Conservation (phyloP, 2,888 invertebrate genomes). For the Hybos culiciformis region DNA sequence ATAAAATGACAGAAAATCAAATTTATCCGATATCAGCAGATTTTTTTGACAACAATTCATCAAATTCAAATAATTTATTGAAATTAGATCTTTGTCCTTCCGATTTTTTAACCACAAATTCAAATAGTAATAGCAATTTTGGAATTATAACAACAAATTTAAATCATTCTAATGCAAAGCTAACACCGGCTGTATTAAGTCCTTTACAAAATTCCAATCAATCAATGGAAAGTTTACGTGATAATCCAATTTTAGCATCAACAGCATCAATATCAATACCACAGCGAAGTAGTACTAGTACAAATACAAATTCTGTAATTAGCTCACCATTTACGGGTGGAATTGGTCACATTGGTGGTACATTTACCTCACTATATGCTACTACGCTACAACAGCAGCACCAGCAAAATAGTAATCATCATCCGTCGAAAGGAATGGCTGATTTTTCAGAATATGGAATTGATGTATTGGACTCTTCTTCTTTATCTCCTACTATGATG, state of each 20-base stretch:
- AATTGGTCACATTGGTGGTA: conserved; percentile 19
- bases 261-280: conserved; percentile 54
- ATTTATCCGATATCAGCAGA: conserved; percentile 34
- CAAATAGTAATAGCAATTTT: conserved; percentile 16
- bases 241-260: conserved; percentile 26
- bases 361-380: conserved; percentile 21
- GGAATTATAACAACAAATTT: neutral
- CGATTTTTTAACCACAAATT: conserved; percentile 15
- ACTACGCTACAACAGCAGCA: conserved; percentile 14
- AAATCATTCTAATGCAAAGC: conserved; percentile 9
- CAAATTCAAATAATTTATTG: conserved; percentile 31
- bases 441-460: conserved; percentile 33
- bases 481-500: conserved; percentile 31
- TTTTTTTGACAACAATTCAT: conserved; percentile 34
- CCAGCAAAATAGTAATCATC: conserved; percentile 12
- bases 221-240: conserved; percentile 15
- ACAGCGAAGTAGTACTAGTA: conserved; percentile 32
- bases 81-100: conserved; percentile 31
- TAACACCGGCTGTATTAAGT: conserved; percentile 27
- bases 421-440: conserved; percentile 20
- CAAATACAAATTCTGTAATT: conserved; percentile 10
- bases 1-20: conserved; percentile 34
- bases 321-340: conserved; percentile 20
- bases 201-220: conserved; percentile 20
- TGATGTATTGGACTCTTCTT: conserved; percentile 31